Percentiles rank a stretch among this genome's conserved stretches.
phyloP scores from a whole-genome alignment of 1,140 invertebrate species.

The Drosophila suzukii region DNA sequence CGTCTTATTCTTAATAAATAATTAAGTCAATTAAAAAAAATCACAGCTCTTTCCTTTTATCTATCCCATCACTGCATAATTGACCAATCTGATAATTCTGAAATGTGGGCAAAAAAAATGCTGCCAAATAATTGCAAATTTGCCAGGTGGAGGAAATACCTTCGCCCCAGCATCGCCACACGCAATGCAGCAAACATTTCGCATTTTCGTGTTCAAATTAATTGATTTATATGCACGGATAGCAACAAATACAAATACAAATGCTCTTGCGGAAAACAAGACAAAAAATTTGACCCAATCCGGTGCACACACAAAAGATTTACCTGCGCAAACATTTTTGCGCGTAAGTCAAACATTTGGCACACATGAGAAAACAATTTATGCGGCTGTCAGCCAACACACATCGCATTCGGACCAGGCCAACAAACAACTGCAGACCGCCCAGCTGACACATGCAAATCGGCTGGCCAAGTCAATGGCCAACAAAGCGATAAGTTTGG shows the following conservation, averaged over 20 bases:
- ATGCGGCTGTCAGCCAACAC: constrained; percentile 66
- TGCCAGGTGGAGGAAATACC: constrained; percentile 63
- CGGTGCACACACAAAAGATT: constrained; percentile 57
- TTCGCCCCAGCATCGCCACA: constrained; percentile 10
- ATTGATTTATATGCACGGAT: constrained; percentile 71
- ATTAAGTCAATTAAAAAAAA: not conserved
- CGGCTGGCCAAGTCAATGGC: constrained; percentile 39
- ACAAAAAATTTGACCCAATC: constrained; percentile 30
- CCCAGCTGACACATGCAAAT: constrained; percentile 80
- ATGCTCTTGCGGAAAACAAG: constrained; percentile 54
- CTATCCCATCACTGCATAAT: constrained; percentile 2
- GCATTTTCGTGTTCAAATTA: constrained; percentile 72
- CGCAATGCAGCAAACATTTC: constrained; percentile 34
- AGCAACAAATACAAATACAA: constrained; percentile 36
- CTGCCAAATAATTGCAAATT: constrained; percentile 31
- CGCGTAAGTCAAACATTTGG: constrained; percentile 81
- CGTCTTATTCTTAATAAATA: too few relatives aligned
- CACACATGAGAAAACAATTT: constrained; percentile 81
- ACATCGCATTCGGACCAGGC: constrained; percentile 12
- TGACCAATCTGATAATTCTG: constrained; percentile 45
- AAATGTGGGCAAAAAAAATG: constrained; percentile 45
- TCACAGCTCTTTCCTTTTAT: not conserved
- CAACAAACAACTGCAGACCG: constrained; percentile 34
- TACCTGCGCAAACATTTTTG: constrained; percentile 66
- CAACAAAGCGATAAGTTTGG: constrained; percentile 58